Evolutionary conservation across 2,113 vertebrate genomes (phyloP).

Genomic region (Corapipo altera): DNA sequence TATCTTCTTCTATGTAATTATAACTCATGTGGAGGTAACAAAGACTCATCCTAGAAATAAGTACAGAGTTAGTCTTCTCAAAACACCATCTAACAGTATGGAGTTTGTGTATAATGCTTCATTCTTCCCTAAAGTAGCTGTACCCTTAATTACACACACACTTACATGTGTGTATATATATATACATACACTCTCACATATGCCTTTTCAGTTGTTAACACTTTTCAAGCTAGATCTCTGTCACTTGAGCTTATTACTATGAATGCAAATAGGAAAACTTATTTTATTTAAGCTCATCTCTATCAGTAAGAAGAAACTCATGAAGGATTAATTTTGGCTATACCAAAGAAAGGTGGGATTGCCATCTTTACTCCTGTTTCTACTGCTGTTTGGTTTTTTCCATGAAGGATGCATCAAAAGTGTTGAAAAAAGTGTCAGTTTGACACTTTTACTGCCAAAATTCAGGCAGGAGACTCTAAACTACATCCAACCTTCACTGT

Average conservation of each 20-base stretch:
- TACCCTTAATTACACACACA: background rate
- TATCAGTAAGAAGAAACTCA: background rate
- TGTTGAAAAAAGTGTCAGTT: background rate
- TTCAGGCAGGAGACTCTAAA: background rate
- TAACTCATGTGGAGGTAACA: background rate
- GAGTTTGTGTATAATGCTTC: background rate
- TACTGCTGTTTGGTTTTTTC: background rate
- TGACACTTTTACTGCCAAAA: background rate
- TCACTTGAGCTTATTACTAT: background rate
- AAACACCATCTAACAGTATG: background rate
- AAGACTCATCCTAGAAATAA: background rate
- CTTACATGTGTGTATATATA: background rate
- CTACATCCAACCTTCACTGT: background rate
- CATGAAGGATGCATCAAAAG: background rate
- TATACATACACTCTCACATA: background rate
- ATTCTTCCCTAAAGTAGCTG: background rate
- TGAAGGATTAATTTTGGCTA: background rate
- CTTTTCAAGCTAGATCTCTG: background rate
- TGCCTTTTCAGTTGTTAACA: background rate
- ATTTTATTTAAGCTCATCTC: background rate
- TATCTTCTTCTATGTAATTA: background rate
- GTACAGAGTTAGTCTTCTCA: background rate
- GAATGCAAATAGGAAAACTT: background rate
- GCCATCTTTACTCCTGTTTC: background rate
- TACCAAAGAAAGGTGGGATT: background rate